Base-by-base conservation (phyloP, 2,888 invertebrate species). In the Epinotia bilunana region DNA sequence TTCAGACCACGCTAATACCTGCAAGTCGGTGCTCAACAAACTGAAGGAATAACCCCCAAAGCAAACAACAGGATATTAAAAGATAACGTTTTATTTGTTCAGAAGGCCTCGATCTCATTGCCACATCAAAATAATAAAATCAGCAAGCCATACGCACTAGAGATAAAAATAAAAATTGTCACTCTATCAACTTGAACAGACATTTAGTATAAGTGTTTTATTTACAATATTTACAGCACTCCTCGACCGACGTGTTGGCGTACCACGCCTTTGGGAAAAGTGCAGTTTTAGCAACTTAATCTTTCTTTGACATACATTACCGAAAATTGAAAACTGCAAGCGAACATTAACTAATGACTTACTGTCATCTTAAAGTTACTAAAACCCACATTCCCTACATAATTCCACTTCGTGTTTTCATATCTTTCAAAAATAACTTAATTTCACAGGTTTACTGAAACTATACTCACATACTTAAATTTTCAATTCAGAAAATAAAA, bases 51-150 rank as follows among this genome's bases (percentile, higher is more conserved):
- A 58, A 28, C 12, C 23, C 33, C 60, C 7, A 49, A 53, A 39
- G 74, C 75, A 82, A 87, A 86, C 80, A 78, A 83, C 49, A 64
- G 65, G 73, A 18, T 88, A 80, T 83, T 86, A 90, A 88, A 91
- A 91, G 91, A 91, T 92, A 92, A 90, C 88, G 83, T 89, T 91
- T 90, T 89, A 78, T 87, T 91, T 90, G 90, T 90, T 90, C 88
- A 83, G 84, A 83, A 83, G 85, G 84, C 87, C 80, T 83, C 81
- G 79, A 83, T 80, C 81, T 83, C 83, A 81, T 81, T 79, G 82
- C 82, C 82, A 81, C 65, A 46, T 75, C 55, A 75, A 75, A 75
- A 71, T 71, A 39, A 75, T 75, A 75, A 75, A 74, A 75, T 67
- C 71, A 75, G 71, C 74, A 75, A 75, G 61, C 74, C 53, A 71